These are phyloP conservation scores for Trinectes maculatus DNA, from an alignment of 2,113 vertebrate species.

Conservation along the genomic window DNA sequence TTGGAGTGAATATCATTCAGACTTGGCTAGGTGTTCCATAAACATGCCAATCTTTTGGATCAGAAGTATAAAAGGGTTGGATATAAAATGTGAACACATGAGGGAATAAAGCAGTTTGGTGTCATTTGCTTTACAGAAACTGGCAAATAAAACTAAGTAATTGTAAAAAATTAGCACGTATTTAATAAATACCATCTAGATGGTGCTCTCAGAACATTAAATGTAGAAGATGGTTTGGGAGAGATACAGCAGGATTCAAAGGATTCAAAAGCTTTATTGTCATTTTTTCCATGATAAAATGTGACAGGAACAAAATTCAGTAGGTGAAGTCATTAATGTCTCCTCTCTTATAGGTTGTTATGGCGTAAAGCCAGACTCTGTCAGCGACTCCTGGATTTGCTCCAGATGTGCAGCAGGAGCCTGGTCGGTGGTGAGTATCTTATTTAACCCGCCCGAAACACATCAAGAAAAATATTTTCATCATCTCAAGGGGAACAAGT, in stretches of 20 bases:
- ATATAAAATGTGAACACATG: slow-evolving; percentile 3
- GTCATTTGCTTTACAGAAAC: not conserved
- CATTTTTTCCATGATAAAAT: no score
- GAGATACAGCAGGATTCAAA: no score
- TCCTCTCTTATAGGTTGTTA: slow-evolving; percentile 87
- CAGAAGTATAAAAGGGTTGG: slow-evolving; percentile 23
- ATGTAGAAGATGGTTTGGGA: not conserved
- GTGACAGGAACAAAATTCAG: not conserved
- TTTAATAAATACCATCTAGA: not conserved
- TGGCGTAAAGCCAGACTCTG: slow-evolving; percentile 87
- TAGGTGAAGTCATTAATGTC: not conserved
- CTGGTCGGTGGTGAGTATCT: slow-evolving; percentile 87
- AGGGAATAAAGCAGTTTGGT: slow-evolving; percentile 2
- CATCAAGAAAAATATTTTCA: not conserved
- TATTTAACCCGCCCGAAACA: no score
- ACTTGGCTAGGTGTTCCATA: slow-evolving; percentile 39
- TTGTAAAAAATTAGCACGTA: no score
- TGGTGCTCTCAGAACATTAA: not conserved
- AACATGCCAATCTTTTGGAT: not conserved
- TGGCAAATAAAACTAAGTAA: not conserved
- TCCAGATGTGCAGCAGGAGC: slow-evolving; percentile 87
- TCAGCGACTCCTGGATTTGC: slow-evolving; percentile 88
- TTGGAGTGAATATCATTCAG: slow-evolving; percentile 34
- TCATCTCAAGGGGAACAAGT: not conserved
- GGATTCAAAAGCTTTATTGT: no score